Evolutionary conservation across 2,113 vertebrate species (phyloP).

Genomic region (Elanoides forficatus): DNA sequence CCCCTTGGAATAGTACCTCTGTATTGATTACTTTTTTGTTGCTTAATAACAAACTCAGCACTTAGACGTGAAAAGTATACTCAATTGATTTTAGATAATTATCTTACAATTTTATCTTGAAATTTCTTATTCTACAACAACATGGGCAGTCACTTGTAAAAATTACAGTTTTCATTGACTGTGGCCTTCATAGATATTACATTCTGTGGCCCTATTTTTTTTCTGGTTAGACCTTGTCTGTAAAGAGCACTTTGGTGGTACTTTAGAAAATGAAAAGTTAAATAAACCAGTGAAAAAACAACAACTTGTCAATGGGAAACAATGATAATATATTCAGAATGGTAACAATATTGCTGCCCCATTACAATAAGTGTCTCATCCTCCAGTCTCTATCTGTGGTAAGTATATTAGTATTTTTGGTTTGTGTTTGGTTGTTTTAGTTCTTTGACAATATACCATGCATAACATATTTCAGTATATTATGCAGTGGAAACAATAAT

Average conservation of each 20-base stretch:
- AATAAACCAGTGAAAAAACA: neutral
- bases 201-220: neutral
- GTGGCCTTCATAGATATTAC: neutral
- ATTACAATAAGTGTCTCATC: neutral
- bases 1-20: neutral
- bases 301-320: neutral
- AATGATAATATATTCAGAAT: neutral
- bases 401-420: neutral
- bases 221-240: neutral
- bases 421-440: neutral
- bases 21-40: neutral
- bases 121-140: neutral
- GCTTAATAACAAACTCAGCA: neutral
- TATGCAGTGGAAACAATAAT: neutral
- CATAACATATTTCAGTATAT: neutral
- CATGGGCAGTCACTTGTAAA: neutral
- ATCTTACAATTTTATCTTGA: neutral
- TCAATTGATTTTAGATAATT: neutral
- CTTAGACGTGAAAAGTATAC: neutral
- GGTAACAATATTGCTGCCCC: neutral
- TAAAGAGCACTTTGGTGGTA: neutral
- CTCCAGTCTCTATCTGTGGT: neutral
- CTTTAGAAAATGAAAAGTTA: neutral
- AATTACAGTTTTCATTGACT: neutral
- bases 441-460: neutral